A percentile compares a stretch with the other conserved stretches of the same genome.
Conservation (phyloP, 2,113 vertebrate species). For the Epinephelus fuscoguttatus region DNA sequence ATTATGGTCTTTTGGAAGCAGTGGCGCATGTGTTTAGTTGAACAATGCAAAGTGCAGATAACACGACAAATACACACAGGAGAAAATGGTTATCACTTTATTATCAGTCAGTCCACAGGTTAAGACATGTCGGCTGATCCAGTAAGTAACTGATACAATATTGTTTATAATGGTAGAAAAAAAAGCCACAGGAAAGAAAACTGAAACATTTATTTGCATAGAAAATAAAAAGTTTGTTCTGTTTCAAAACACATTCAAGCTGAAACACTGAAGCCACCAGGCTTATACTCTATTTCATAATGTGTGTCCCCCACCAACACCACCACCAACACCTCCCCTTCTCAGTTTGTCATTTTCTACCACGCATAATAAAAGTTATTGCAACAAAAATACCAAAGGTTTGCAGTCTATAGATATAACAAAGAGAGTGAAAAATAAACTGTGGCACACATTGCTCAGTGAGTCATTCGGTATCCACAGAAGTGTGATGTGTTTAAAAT, state of each 20-base stretch:
- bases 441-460: neutral
- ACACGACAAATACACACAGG: neutral
- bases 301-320: no score
- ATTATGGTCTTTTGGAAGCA: neutral
- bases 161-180: neutral
- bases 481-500: neutral
- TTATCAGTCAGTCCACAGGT: constrained; percentile 1
- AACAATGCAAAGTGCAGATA: neutral
- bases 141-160: neutral
- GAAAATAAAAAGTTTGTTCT: constrained; percentile 35
- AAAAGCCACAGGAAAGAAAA: neutral
- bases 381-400: neutral
- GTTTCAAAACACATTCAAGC: neutral
- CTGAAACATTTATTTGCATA: constrained; percentile 30
- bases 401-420: constrained; percentile 26
- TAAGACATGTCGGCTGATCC: neutral
- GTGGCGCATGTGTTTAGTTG: neutral
- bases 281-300: neutral
- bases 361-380: neutral
- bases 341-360: neutral
- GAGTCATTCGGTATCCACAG: neutral
- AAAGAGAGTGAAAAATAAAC: neutral
- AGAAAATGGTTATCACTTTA: constrained; percentile 12
- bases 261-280: neutral
- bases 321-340: neutral